These are phyloP conservation scores for Alethe castanea DNA, from an alignment of 2,113 vertebrate species.

Conservation along the genomic window DNA sequence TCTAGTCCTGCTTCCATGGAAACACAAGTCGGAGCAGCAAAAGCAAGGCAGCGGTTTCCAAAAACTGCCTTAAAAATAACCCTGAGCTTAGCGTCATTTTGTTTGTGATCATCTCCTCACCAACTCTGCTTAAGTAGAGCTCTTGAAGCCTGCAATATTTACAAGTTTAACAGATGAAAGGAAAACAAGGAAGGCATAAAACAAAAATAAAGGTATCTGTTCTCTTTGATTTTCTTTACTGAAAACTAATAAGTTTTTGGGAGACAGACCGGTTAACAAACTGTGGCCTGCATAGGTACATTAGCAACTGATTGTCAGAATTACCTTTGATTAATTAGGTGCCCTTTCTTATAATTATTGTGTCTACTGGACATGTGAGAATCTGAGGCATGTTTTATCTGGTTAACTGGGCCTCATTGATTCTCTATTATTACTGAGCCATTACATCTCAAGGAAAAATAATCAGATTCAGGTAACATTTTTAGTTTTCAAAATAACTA, in stretches of 20 bases:
- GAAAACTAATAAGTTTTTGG: background rate
- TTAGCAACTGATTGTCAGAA: background rate
- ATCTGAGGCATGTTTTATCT: background rate
- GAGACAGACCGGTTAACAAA: background rate
- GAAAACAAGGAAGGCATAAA: background rate
- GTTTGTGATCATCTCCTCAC: background rate
- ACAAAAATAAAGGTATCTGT: background rate
- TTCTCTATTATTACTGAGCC: background rate
- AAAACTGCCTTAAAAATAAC: constrained; percentile 40
- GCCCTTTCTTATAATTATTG: background rate
- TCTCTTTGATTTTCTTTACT: background rate
- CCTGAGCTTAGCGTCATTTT: background rate
- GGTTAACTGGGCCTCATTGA: background rate
- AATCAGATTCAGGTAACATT: background rate
- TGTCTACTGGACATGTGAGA: background rate
- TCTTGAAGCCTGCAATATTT: background rate
- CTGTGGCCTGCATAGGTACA: background rate
- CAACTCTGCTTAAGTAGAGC: background rate
- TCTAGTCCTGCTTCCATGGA: constrained; percentile 65
- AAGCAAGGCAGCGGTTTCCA: constrained; percentile 9
- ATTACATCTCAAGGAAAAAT: background rate
- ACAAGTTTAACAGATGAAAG: background rate
- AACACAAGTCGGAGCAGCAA: constrained; percentile 48
- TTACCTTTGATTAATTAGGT: background rate
- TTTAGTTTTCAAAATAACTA: background rate